Conservation (phyloP, 2,888 invertebrate species). For the Scelioninae gen. 1 region DNA sequence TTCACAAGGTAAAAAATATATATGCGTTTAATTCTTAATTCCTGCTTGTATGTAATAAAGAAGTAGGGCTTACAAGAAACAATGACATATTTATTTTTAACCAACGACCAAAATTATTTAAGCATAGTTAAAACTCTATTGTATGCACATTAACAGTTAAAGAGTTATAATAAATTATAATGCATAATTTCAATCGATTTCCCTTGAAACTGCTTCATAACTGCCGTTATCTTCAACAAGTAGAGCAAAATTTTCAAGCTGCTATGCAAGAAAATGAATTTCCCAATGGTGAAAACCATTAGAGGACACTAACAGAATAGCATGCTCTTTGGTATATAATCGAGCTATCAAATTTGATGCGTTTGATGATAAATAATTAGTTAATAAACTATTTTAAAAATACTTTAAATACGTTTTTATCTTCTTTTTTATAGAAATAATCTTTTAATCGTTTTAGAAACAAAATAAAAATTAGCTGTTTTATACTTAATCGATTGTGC, state of each 20-base stretch:
- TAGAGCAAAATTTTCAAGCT: conserved; percentile 53
- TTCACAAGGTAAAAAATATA: no score
- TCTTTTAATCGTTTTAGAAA: no score
- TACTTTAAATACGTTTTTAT: no score
- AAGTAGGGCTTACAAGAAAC: no score
- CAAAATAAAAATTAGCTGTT: no score
- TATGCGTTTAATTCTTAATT: no score
- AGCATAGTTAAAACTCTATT: no score
- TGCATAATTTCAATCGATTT: conserved; percentile 63
- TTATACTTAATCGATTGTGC: no score
- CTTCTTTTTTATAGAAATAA: no score
- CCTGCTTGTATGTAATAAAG: no score
- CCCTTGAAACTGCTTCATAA: conserved; percentile 65
- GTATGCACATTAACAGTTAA: conserved; percentile 32
- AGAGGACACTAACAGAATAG: conserved; percentile 28
- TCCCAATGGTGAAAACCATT: conserved; percentile 44
- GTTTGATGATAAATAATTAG: conserved; percentile 21
- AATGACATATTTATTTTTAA: no score
- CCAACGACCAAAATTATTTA: no score
- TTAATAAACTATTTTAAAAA: conserved; percentile 7
- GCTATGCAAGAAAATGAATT: conserved; percentile 49
- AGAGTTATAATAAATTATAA: conserved; percentile 38
- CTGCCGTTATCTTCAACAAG: conserved; percentile 63
- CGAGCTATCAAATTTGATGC: conserved; percentile 22
- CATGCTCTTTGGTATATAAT: conserved; percentile 23